Evolutionary conservation across 1,140 invertebrate species (phyloP).

Genomic region (Hestina assimilis): DNA sequence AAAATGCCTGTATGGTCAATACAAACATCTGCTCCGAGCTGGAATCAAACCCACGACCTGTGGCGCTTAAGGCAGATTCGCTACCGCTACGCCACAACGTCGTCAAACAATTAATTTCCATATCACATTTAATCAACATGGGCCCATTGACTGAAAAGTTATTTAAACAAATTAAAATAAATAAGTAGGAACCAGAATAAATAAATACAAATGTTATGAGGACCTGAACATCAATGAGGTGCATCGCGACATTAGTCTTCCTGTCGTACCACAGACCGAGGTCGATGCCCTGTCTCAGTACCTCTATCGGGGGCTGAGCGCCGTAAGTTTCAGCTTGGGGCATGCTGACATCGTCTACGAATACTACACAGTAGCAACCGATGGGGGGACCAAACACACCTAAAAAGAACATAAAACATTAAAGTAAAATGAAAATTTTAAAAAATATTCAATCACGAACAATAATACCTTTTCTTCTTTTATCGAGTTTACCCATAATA

Average conservation of each 20-base stretch:
- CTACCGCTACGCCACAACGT: too few relatives aligned
- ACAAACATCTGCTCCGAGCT: too few relatives aligned
- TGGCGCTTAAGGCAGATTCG: too few relatives aligned
- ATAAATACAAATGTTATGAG: too few relatives aligned
- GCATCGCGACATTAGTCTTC: slow-evolving; percentile 91
- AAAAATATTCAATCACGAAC: neutral
- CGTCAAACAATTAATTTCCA: too few relatives aligned
- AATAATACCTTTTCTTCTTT: slow-evolving; percentile 87
- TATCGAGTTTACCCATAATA: slow-evolving; percentile 96
- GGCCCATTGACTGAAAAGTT: too few relatives aligned
- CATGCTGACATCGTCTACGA: slow-evolving; percentile 97
- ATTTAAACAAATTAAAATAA: neutral
- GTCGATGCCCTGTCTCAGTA: slow-evolving; percentile 94
- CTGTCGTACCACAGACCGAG: slow-evolving; percentile 95
- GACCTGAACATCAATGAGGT: slow-evolving; percentile 92
- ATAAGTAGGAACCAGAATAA: neutral
- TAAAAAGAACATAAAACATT: slow-evolving; percentile 13
- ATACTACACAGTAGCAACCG: slow-evolving; percentile 93
- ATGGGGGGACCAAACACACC: slow-evolving; percentile 95
- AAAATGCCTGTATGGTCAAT: too few relatives aligned
- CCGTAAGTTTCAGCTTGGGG: slow-evolving; percentile 92
- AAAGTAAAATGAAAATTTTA: neutral
- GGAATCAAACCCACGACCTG: too few relatives aligned
- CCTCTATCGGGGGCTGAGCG: slow-evolving; percentile 94
- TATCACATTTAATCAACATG: too few relatives aligned